These are phyloP conservation scores for Dasypus novemcinctus DNA, from an alignment of 2,113 vertebrate species.

Conservation along the genomic window DNA sequence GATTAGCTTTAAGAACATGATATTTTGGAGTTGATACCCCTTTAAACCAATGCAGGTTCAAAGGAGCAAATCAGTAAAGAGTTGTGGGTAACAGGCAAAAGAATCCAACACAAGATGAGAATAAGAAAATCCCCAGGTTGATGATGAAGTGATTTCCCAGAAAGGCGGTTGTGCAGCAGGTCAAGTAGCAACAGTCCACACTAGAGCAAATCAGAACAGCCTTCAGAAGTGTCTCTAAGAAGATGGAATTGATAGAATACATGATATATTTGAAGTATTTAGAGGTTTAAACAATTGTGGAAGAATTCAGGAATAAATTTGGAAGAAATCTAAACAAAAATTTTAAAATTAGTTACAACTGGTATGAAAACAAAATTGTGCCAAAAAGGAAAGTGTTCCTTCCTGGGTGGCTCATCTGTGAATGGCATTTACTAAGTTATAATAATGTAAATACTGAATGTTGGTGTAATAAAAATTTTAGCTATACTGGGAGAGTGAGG, in stretches of 20 bases:
- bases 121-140: neutral
- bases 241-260: neutral
- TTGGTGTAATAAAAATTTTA: neutral
- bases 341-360: neutral
- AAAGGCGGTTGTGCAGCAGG: neutral
- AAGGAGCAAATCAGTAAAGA: neutral
- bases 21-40: no score
- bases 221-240: neutral
- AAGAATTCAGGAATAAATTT: conserved; percentile 39
- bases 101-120: neutral
- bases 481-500: neutral
- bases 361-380: neutral
- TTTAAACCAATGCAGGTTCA: no score
- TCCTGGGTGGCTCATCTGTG: neutral
- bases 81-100: neutral
- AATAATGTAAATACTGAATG: neutral
- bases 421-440: neutral
- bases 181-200: neutral
- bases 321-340: neutral
- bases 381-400: neutral
- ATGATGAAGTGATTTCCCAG: neutral
- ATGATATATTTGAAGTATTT: neutral
- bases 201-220: neutral
- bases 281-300: neutral
- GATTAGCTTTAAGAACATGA: no score